Evolutionary conservation across 2,888 invertebrate genomes (phyloP), one percentile per base, ranked within the genome.

Genomic region (Antheraea yamamai): DNA sequence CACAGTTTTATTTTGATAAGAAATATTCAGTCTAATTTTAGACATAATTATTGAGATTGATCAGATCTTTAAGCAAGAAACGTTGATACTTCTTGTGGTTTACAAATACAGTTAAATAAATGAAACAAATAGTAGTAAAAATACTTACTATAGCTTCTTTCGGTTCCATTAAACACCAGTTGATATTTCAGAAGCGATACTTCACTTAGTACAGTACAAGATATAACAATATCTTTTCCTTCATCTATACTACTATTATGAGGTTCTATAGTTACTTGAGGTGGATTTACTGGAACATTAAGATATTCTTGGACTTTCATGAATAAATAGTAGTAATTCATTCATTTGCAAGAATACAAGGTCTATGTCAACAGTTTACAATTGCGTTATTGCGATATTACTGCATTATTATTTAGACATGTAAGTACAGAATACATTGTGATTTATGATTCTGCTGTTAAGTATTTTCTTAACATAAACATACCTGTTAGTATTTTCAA

Each of bases 131-230:
- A 30, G 14, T 6, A 1, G 14, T 26, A 64, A 23, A 64, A 30
- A 66, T 30, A 30, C 82, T 76, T 83, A 91, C 92, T 83, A 76
- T 85, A 82, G 75, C 78, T 71, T 4, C 75, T 77, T 3, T 77
- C 66, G 0, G 81, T 78, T 7, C 85, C 84, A 7, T 83, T 85
- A 76, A 87, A 88, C 4, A 84, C 30, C 4, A 93, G 78, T 75
- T 83, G 83, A 52, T 88, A 85, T 7, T 82, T 83, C 6, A 82
- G 64, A 4, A 92, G 76, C 10, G 86, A 73, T 0, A 87, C 87
- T 66, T 93, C 93, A 70, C 90, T 93, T 61, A 81, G 76, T 2
- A 89, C 89, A 0, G 84, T 81, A 73, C 93, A 94, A 0, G 85
- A 80, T 64, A 94, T 75, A 0, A 79, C 85, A 0, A 91, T 47